Evolutionary conservation across 2,797 vertebrate species (phyloP).

Genomic region (Tolypeutes matacus): DNA sequence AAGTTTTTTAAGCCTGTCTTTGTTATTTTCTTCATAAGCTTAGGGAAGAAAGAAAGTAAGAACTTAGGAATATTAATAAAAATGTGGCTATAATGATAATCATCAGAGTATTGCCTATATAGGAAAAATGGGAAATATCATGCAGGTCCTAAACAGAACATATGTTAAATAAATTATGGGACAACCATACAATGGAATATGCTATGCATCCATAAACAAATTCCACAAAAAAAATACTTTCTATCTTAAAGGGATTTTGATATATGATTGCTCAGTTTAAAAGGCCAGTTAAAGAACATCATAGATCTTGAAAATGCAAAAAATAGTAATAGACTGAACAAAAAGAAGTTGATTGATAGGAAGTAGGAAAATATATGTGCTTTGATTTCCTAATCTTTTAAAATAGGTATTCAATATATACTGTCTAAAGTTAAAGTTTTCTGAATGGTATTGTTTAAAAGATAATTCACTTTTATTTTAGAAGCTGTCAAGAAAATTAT

Average conservation of each 20-base stretch:
- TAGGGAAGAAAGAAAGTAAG: neutral
- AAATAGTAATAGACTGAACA: neutral
- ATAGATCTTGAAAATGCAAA: neutral
- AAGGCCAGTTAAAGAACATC: neutral
- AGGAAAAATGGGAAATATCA: neutral
- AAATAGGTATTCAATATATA: neutral
- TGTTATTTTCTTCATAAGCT: neutral
- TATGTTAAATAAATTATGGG: neutral
- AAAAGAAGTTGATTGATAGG: neutral
- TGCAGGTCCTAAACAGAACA: neutral
- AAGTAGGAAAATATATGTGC: neutral
- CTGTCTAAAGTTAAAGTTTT: slow-evolving; percentile 19
- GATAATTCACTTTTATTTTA: slow-evolving; percentile 51
- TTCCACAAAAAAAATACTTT: neutral
- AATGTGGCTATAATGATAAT: neutral
- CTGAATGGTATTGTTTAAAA: slow-evolving; percentile 28
- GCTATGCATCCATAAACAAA: neutral
- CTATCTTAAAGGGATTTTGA: neutral
- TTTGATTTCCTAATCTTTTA: neutral
- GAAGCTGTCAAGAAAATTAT: neutral
- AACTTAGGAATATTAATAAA: neutral
- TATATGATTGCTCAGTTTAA: slow-evolving; percentile 18
- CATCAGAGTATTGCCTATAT: neutral
- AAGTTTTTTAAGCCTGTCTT: neutral
- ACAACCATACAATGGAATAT: neutral